phyloP scores from a whole-genome alignment of 2,797 vertebrate genomes.

The Rhadinocentrus ornatus region DNA sequence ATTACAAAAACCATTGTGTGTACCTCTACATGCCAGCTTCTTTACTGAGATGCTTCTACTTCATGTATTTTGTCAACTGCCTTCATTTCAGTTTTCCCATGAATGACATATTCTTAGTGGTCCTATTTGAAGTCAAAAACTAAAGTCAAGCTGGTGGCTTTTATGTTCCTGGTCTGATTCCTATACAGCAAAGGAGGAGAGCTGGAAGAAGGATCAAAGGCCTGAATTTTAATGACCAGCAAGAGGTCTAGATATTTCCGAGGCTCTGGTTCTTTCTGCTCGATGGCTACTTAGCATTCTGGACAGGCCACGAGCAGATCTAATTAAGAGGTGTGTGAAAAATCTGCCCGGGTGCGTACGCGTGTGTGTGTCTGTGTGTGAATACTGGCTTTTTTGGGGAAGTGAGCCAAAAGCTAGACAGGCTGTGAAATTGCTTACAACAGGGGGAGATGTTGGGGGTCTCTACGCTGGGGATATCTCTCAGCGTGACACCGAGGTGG shows the following conservation, averaged over 20 bases:
- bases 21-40: conserved; percentile 5
- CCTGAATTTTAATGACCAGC: conserved; percentile 74
- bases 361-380: conserved; percentile 21
- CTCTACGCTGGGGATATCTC: conserved; percentile 47
- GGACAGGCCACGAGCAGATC: conserved; percentile 60
- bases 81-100: conserved; percentile 25
- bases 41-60: conserved; percentile 27
- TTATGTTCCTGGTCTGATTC: conserved; percentile 64
- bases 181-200: conserved; percentile 59
- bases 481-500: conserved; percentile 59
- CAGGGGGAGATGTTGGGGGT: conserved; percentile 66
- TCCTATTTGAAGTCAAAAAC: conserved; percentile 52
- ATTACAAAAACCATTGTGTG: neutral
- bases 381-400: conserved; percentile 58
- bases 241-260: conserved; percentile 52
- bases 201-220: conserved; percentile 71
- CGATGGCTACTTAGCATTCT: conserved; percentile 73
- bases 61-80: conserved; percentile 38
- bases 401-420: conserved; percentile 68
- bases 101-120: conserved; percentile 46
- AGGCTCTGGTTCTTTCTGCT: conserved; percentile 53
- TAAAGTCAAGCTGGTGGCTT: conserved; percentile 64
- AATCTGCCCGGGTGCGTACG: conserved; percentile 41
- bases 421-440: conserved; percentile 79
- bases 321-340: conserved; percentile 74